Conservation (phyloP, 1,140 invertebrate genomes). For the Drosophila nasuta region DNA sequence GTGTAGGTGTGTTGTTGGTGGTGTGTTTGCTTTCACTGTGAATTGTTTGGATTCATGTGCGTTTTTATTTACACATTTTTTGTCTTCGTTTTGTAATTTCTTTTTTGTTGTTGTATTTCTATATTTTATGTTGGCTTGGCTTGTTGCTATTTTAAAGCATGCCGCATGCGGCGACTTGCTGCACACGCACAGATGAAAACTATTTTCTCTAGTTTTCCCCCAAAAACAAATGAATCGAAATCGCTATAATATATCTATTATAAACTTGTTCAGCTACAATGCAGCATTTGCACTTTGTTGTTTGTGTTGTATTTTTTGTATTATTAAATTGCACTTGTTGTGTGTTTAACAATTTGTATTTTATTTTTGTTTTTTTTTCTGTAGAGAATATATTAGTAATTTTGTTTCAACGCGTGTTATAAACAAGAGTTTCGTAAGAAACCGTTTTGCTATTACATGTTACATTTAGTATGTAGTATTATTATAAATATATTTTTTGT, state of each 20-base stretch:
- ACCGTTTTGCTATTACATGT: constrained; percentile 53
- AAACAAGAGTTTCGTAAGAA: constrained; percentile 49
- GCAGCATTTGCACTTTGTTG: constrained; percentile 77
- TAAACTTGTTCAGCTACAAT: constrained; percentile 69
- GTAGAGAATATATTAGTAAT: constrained; percentile 39
- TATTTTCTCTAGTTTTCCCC: constrained; percentile 1
- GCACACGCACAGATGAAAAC: constrained; percentile 5
- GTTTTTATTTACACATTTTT: constrained; percentile 59
- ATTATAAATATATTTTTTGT: constrained; percentile 35
- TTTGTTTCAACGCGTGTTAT: constrained; percentile 47
- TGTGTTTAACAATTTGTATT: constrained; percentile 63
- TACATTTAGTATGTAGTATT: constrained; percentile 33
- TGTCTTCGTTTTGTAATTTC: constrained; percentile 29
- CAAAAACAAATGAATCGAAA: constrained; percentile 6
- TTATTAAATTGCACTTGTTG: constrained; percentile 76
- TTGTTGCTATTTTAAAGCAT: constrained; percentile 48
- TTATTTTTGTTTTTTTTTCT: constrained; percentile 33
- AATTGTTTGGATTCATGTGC: constrained; percentile 57
- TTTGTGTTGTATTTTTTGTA: constrained; percentile 24
- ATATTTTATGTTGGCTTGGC: constrained; percentile 9
- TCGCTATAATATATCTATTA: constrained; percentile 50
- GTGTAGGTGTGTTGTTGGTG: constrained; percentile 31
- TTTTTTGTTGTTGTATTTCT: constrained; percentile 23
- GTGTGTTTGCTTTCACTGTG: constrained; percentile 61
- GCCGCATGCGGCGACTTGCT: constrained; percentile 41